Conservation (phyloP, 1,140 invertebrate species). For the Harpegnathos saltator region DNA sequence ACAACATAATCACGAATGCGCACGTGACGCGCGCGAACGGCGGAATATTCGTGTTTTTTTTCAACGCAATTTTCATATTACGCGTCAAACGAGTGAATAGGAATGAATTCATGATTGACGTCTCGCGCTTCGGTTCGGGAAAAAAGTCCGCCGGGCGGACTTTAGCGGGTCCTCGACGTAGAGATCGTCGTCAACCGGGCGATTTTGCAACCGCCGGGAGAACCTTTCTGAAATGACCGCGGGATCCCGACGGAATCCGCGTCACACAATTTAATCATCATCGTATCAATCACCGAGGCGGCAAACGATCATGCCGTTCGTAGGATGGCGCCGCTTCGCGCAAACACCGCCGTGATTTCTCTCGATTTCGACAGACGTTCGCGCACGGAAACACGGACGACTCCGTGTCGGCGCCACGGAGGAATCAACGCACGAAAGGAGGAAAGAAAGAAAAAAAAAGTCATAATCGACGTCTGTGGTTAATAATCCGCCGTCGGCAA, state of each 20-base stretch:
- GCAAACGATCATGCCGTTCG: not conserved
- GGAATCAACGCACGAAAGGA: not conserved
- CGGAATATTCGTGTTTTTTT: too few species aligned
- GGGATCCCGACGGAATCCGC: not conserved
- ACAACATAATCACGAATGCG: not conserved
- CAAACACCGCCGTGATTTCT: not conserved
- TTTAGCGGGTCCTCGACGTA: too few species aligned
- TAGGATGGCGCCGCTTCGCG: too few species aligned
- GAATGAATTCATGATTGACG: not conserved
- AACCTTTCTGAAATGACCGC: not conserved
- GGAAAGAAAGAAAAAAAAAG: not conserved
- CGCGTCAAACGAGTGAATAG: too few species aligned
- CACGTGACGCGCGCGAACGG: not conserved
- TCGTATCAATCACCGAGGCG: not conserved
- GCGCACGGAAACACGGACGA: not conserved
- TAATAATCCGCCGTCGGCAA: not conserved
- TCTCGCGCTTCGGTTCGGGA: too few species aligned
- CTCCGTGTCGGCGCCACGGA: not conserved
- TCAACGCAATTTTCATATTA: too few species aligned
- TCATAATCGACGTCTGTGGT: not conserved
- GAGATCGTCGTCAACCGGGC: not conserved
- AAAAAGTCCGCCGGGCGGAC: too few species aligned
- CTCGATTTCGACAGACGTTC: not conserved
- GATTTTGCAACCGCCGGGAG: not conserved
- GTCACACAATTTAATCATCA: constrained; percentile 11